Evolutionary conservation across 2,113 vertebrate genomes (phyloP).

Genomic region (Shinisaurus crocodilurus): DNA sequence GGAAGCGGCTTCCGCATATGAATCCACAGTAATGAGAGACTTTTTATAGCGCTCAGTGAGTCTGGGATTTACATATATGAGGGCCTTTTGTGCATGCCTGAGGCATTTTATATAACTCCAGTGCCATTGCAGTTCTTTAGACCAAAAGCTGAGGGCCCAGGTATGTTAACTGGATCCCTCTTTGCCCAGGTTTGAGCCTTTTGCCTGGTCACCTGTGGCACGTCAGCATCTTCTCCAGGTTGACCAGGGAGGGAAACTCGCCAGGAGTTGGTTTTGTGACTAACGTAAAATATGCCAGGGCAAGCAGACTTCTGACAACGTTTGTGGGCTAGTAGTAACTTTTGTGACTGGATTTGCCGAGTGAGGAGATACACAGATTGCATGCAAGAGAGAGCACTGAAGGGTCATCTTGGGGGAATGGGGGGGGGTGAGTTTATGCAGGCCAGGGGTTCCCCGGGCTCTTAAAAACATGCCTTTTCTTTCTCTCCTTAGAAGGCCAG

Average conservation of each 20-base stretch:
- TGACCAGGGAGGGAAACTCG: neutral
- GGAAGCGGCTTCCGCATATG: neutral
- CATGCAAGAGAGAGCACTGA: neutral
- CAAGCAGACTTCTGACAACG: neutral
- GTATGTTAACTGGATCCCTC: neutral
- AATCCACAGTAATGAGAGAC: constrained; percentile 8
- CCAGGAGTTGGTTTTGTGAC: neutral
- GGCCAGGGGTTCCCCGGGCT: neutral
- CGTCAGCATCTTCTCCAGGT: neutral
- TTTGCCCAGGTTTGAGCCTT: neutral
- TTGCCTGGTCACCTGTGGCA: neutral
- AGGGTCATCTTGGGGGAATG: neutral
- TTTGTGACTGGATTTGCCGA: neutral
- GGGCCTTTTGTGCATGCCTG: constrained; percentile 16
- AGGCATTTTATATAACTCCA: neutral
- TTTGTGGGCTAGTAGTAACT: neutral
- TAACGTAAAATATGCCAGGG: neutral
- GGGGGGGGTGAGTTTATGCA: neutral
- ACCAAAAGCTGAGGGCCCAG: neutral
- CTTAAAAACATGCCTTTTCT: constrained; percentile 54
- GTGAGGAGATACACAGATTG: neutral
- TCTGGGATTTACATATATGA: constrained; percentile 14
- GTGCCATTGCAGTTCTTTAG: constrained; percentile 7
- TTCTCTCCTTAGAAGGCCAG: constrained; percentile 81
- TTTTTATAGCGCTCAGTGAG: neutral